Conservation (phyloP, 2,888 invertebrate species). For the Polydrusus pterygomalis region DNA sequence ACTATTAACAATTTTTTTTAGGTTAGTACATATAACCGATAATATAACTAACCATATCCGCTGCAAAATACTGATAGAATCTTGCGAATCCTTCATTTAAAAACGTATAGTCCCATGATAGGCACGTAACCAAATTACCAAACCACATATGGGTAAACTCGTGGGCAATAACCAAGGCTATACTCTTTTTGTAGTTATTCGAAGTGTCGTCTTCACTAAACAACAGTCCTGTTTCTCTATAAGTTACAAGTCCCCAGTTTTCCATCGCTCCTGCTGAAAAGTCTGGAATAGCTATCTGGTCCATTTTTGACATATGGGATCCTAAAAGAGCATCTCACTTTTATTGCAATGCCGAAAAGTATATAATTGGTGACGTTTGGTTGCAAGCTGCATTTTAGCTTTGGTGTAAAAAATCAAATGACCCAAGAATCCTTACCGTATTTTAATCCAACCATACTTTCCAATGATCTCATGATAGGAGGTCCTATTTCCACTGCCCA, state of each 20-base stretch:
- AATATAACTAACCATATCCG: conserved; percentile 52
- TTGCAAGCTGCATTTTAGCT: too few relatives aligned
- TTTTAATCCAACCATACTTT: conserved; percentile 55
- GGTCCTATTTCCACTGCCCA: conserved; percentile 59
- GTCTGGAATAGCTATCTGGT: conserved; percentile 88
- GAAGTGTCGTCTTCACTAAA: conserved; percentile 72
- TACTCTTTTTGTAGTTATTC: conserved; percentile 77
- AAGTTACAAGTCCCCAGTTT: conserved; percentile 92
- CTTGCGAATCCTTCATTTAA: conserved; percentile 85
- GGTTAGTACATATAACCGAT: neutral
- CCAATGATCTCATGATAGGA: conserved; percentile 55
- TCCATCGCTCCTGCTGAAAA: conserved; percentile 92
- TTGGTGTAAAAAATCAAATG: too few relatives aligned
- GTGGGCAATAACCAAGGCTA: conserved; percentile 82
- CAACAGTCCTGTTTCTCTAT: conserved; percentile 80
- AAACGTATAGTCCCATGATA: conserved; percentile 86
- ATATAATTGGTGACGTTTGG: too few relatives aligned
- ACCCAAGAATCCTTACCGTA: conserved; percentile 61
- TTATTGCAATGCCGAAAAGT: too few relatives aligned
- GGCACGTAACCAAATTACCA: conserved; percentile 84
- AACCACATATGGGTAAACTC: conserved; percentile 91
- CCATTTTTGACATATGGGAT: conserved; percentile 76
- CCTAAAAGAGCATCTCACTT: conserved; percentile 14
- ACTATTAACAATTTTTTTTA: too few relatives aligned
- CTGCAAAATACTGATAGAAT: conserved; percentile 81